Evolutionary conservation across 2,888 invertebrate species (phyloP).

Genomic region (Dicyrtoma fusca): DNA sequence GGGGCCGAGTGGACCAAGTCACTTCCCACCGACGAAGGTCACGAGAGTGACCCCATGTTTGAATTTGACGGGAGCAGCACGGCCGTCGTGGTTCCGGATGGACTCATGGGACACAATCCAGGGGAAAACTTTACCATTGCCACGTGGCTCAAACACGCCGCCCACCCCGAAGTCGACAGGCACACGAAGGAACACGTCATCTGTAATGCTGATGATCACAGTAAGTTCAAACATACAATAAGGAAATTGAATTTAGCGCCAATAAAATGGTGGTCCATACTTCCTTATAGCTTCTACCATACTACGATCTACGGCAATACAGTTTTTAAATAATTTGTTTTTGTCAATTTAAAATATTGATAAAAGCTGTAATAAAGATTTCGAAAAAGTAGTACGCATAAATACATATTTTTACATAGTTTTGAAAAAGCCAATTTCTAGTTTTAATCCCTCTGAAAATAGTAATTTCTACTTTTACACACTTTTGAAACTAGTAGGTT

Average conservation of each 20-base stretch:
- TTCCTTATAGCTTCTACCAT: background rate
- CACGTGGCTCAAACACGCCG: constrained; percentile 93
- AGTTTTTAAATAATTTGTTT: too few species aligned
- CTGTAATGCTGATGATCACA: constrained; percentile 96
- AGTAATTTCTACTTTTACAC: too few species aligned
- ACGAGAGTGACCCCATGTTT: constrained; percentile 87
- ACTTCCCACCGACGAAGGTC: constrained; percentile 79
- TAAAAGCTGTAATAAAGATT: too few species aligned
- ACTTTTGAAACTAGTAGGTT: too few species aligned
- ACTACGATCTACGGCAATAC: too few species aligned
- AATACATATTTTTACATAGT: too few species aligned
- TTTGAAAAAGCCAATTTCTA: too few species aligned
- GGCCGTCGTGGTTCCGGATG: constrained; percentile 80
- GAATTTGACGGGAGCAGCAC: constrained; percentile 91
- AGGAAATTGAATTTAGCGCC: background rate
- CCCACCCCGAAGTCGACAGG: constrained; percentile 76
- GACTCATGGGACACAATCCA: constrained; percentile 75
- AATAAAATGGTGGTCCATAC: too few species aligned
- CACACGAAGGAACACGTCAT: constrained; percentile 95
- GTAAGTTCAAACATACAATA: too few species aligned
- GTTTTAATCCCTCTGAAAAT: too few species aligned
- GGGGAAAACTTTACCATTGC: constrained; percentile 84
- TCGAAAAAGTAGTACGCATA: too few species aligned
- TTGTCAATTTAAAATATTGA: too few species aligned
- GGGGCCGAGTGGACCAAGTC: constrained; percentile 79